These are phyloP conservation scores for Lycophotia porphyrea DNA, from an alignment of 2,888 invertebrate species.

Conservation along the genomic window DNA sequence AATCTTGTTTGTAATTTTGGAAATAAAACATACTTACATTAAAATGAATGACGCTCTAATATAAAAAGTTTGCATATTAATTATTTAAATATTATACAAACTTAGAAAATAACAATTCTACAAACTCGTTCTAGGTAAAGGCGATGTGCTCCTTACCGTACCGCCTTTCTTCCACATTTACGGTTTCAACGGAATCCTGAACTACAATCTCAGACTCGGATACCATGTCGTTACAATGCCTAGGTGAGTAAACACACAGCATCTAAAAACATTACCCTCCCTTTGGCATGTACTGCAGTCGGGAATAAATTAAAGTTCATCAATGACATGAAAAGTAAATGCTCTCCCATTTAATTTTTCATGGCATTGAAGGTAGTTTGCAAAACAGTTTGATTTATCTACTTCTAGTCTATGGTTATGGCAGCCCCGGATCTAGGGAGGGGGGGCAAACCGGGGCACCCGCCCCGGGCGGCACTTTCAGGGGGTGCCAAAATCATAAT, in stretches of 20 bases:
- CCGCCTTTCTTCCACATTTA: conserved; percentile 95
- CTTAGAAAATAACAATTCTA: background rate
- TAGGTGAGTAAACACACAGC: conserved; percentile 75
- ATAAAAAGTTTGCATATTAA: background rate
- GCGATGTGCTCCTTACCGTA: conserved; percentile 91
- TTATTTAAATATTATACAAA: background rate
- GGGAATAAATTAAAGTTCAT: background rate
- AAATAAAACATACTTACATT: background rate
- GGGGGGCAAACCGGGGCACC: no score
- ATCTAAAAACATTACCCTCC: background rate
- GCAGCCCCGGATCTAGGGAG: no score
- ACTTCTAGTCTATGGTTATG: background rate
- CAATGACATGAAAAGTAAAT: no score
- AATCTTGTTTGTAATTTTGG: background rate
- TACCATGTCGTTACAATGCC: conserved; percentile 92
- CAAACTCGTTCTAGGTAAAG: conserved; percentile 78
- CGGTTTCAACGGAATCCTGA: conserved; percentile 93
- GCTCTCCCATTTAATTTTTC: background rate
- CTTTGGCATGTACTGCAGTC: background rate
- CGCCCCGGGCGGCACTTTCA: no score
- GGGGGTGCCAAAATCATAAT: no score
- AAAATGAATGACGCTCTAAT: background rate
- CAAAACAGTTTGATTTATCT: background rate
- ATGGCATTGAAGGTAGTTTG: background rate
- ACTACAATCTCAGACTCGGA: conserved; percentile 90